Evolutionary conservation across 1,140 invertebrate genomes (phyloP).

Genomic region (Listronotus bonariensis): DNA sequence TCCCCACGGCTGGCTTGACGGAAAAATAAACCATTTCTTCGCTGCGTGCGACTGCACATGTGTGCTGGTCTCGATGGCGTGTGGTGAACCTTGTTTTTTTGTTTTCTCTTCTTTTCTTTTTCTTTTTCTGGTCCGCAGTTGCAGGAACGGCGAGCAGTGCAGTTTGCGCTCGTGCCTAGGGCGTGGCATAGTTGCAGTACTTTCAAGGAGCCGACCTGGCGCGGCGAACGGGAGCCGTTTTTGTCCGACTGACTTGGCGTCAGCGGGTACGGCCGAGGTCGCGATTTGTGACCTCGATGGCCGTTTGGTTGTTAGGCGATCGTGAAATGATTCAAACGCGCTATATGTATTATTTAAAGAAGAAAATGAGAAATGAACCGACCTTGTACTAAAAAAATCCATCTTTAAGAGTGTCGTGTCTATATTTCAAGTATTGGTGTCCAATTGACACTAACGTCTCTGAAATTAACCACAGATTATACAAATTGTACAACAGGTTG

Average conservation of each 20-base stretch:
- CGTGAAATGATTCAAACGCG: not conserved
- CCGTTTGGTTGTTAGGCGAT: constrained; percentile 5
- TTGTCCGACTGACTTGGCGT: not conserved
- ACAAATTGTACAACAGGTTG: too few species aligned
- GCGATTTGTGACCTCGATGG: constrained; percentile 1
- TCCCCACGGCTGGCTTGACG: constrained; percentile 1
- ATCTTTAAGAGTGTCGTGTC: too few species aligned
- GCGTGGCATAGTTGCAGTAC: not conserved
- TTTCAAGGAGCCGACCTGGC: not conserved
- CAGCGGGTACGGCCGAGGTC: not conserved
- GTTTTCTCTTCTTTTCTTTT: too few species aligned
- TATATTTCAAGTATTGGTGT: too few species aligned
- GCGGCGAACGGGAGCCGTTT: constrained; percentile 8
- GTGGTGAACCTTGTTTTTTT: constrained; percentile 7
- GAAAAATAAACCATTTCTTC: constrained; percentile 14
- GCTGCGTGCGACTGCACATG: constrained; percentile 12
- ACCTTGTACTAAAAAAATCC: too few species aligned
- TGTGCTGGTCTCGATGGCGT: constrained; percentile 14
- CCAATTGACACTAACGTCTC: too few species aligned
- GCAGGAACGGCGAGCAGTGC: not conserved
- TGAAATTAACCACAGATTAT: too few species aligned
- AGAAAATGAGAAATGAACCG: too few species aligned
- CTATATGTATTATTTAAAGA: too few species aligned
- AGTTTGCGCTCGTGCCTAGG: constrained; percentile 6
- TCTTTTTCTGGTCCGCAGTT: too few species aligned